phyloP scores from a whole-genome alignment of 2,888 invertebrate genomes.

The Cotesia congregata region DNA sequence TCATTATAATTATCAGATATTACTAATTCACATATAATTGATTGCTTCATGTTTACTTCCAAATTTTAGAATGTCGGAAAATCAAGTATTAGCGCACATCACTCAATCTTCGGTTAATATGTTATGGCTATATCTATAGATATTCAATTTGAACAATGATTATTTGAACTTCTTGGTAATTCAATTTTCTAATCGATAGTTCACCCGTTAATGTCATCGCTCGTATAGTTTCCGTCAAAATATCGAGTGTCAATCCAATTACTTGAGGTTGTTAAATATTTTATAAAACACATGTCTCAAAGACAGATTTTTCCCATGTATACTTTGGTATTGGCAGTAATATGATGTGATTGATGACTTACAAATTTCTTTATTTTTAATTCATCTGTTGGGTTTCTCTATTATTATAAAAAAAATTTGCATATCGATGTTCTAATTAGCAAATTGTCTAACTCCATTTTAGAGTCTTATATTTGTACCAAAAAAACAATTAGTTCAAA shows the following conservation, averaged over 20 bases:
- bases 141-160: neutral
- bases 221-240: neutral
- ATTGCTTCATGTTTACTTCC: no score
- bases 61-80: no score
- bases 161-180: slow-evolving; percentile 10
- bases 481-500: no score
- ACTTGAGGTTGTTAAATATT: slow-evolving; percentile 26
- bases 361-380: neutral
- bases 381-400: no score
- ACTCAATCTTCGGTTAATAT: neutral
- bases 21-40: no score
- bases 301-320: neutral
- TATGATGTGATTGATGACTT: neutral
- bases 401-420: no score
- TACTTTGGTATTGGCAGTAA: neutral
- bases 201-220: neutral
- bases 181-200: slow-evolving; percentile 19
- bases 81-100: neutral
- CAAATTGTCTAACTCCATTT: no score
- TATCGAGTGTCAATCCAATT: slow-evolving; percentile 20
- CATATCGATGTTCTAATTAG: no score
- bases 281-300: neutral
- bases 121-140: neutral
- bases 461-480: no score
- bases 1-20: neutral